Evolutionary conservation across 2,113 vertebrate species (phyloP).

Genomic region (Aphyosemion australe): DNA sequence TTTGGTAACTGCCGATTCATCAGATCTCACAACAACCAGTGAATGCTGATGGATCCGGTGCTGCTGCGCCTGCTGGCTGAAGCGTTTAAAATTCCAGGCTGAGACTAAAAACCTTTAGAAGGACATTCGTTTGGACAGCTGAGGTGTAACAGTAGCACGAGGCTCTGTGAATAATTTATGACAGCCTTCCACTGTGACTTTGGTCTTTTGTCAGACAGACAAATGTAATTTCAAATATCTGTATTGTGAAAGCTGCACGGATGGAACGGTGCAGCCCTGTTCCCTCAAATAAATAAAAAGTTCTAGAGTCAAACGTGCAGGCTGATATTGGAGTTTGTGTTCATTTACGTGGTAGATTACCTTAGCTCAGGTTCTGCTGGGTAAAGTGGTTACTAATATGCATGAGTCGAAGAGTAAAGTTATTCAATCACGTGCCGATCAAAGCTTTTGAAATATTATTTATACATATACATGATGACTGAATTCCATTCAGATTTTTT

Average conservation of each 20-base stretch:
- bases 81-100: background rate
- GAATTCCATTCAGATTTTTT: background rate
- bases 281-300: too few relatives aligned
- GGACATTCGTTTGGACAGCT: slow-evolving; percentile 31
- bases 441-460: too few relatives aligned
- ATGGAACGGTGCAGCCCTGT: background rate
- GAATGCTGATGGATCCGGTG: background rate
- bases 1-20: background rate
- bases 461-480: background rate
- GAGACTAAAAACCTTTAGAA: slow-evolving; percentile 24
- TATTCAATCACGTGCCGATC: background rate
- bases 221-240: slow-evolving; percentile 8
- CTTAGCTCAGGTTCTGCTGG: background rate
- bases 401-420: background rate
- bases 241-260: background rate
- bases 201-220: slow-evolving; percentile 11
- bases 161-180: slow-evolving; percentile 38
- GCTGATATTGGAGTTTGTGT: background rate
- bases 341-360: background rate
- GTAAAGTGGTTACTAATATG: too few relatives aligned
- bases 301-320: background rate
- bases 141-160: slow-evolving; percentile 4
- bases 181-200: slow-evolving; percentile 15
- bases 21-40: background rate
- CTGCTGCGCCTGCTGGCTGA: slow-evolving; percentile 2